Evolutionary conservation across 2,797 vertebrate genomes (phyloP).

Genomic region (Xenopus petersii): DNA sequence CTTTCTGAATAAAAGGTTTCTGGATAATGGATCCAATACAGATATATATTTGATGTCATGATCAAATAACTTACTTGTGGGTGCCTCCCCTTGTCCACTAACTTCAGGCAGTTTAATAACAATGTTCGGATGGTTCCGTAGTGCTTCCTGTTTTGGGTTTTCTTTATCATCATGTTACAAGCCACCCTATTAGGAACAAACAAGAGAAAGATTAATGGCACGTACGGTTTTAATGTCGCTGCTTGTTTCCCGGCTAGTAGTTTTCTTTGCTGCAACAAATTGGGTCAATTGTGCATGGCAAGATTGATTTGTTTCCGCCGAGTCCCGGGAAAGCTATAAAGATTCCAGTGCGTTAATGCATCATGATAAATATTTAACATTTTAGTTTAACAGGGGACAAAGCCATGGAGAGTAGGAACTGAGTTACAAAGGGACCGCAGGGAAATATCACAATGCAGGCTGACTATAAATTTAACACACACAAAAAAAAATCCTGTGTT

Average conservation of each 20-base stretch:
- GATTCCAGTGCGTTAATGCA: constrained; percentile 10
- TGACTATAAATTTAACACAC: neutral
- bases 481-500: neutral
- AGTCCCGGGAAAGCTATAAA: neutral
- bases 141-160: constrained; percentile 88
- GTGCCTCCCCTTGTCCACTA: constrained; percentile 89
- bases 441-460: constrained; percentile 8
- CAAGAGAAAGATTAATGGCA: neutral
- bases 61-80: constrained; percentile 75
- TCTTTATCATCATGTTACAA: constrained; percentile 95
- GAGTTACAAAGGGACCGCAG: constrained; percentile 11
- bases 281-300: constrained; percentile 3
- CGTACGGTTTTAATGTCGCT: neutral
- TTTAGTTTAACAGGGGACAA: neutral
- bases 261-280: neutral
- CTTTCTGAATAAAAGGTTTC: too few species aligned
- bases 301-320: neutral
- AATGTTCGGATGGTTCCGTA: constrained; percentile 91
- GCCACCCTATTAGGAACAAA: constrained; percentile 77
- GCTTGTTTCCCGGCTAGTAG: neutral
- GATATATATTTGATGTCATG: too few species aligned
- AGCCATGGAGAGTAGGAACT: neutral
- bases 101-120: constrained; percentile 90
- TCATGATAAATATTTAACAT: constrained; percentile 31
- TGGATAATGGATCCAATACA: too few species aligned